phyloP scores from a whole-genome alignment of 2,888 invertebrate species.

The Gasteruption jaculator region DNA sequence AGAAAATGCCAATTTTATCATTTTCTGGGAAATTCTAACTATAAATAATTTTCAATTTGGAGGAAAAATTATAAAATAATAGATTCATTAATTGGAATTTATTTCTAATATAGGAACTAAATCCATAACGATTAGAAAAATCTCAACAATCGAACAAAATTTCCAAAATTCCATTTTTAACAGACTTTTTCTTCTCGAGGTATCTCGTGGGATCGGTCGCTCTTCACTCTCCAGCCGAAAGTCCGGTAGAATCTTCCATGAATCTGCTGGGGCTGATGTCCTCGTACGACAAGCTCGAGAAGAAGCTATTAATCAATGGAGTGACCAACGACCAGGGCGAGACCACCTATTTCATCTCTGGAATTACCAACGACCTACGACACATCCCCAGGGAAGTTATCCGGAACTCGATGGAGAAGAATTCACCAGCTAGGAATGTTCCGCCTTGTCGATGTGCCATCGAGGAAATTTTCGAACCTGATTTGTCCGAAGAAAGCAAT shows the following conservation, averaged over 20 bases:
- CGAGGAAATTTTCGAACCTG: conserved; percentile 27
- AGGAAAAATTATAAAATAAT: too few species aligned
- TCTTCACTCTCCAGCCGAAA: conserved; percentile 36
- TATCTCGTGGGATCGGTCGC: conserved; percentile 35
- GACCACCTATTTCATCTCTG: conserved; percentile 28
- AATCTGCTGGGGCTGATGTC: conserved; percentile 30
- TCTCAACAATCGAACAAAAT: too few species aligned
- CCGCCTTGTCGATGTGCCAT: conserved; percentile 37
- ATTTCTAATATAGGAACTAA: too few species aligned
- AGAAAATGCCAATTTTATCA: too few species aligned
- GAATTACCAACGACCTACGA: conserved; percentile 26
- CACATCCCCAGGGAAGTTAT: conserved; percentile 25
- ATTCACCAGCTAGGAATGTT: conserved; percentile 32
- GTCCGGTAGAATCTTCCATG: conserved; percentile 26
- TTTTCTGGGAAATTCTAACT: too few species aligned
- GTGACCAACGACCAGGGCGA: conserved; percentile 28
- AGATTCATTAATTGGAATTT: too few species aligned
- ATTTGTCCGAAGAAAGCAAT: conserved; percentile 7
- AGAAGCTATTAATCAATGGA: conserved; percentile 27
- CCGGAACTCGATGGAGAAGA: conserved; percentile 15
- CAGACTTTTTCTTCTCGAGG: too few species aligned
- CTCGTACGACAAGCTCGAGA: conserved; percentile 29
- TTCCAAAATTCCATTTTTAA: too few species aligned
- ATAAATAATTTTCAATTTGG: too few species aligned
- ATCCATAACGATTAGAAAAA: too few species aligned